Evolutionary conservation across 2,888 invertebrate genomes (phyloP), one percentile per base, ranked within the genome.

Genomic region (Clunio marinus): DNA sequence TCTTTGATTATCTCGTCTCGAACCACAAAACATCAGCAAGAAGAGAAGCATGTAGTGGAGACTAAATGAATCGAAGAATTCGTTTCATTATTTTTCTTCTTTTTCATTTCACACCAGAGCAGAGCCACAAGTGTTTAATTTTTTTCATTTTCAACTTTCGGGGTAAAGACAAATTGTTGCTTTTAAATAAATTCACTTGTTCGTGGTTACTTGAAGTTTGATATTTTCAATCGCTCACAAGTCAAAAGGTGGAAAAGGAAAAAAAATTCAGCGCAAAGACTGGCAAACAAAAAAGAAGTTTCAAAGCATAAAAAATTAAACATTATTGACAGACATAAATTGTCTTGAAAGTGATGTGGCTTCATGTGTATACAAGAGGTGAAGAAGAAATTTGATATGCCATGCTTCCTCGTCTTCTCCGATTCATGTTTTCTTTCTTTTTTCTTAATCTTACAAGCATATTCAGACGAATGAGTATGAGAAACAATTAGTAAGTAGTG

Each of bases 401-500:
- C 3, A 25, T 5, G 57, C 57, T 57, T 57, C 57, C 57, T 57
- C 25, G 15, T 3, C 15, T 24, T 57, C 27, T 57, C 22, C 4
- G 4, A 51, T 13, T 51, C 51, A 51, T 8, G 7, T 57, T 57
- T n/a, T 13, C 22, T 17, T 57, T 20, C 27, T 57, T 27, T n/a
- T 7, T 22, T 22, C 55, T 4, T 15, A 57, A 20, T 13, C 25
- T 5, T n/a, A 27, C 27, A 2, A 7, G 25, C 27, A 15, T 5
- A 27, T 27, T 7, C 15, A 13, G 25, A 10, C 4, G 32, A 7
- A 10, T 57, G 57, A 27, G 25, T 24, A 57, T 57, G 57, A 25
- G 57, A 57, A 59, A 35, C 59, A 59, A 59, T 59, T 59, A 59
- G 59, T 3, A 59, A 59, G 59, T 59, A 32, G 59, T 59, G 59